phyloP scores from a whole-genome alignment of 2,888 invertebrate species.

The Parnassius apollo region DNA sequence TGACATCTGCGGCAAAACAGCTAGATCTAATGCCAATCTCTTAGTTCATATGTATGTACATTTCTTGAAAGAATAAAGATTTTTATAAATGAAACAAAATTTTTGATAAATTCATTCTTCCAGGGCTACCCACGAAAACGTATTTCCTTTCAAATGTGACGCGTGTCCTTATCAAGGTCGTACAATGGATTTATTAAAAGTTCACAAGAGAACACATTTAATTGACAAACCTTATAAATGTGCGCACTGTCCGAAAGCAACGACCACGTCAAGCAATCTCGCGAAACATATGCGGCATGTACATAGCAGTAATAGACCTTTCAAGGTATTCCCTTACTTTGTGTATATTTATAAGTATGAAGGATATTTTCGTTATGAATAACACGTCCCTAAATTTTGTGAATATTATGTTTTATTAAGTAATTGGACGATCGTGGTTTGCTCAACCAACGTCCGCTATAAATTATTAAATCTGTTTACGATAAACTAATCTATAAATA shows the following conservation, averaged over 20 bases:
- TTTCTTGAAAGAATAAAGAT: conserved; percentile 27
- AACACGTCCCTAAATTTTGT: too few species aligned
- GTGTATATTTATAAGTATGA: background rate
- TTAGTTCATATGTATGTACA: conserved; percentile 65
- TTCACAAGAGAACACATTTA: conserved; percentile 66
- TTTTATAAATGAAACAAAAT: background rate
- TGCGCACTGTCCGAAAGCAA: conserved; percentile 62
- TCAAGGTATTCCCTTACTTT: conserved; percentile 50
- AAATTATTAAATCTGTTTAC: too few species aligned
- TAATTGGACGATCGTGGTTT: too few species aligned
- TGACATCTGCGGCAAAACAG: conserved; percentile 70
- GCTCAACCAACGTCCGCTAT: too few species aligned
- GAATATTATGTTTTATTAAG: too few species aligned
- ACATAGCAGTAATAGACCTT: conserved; percentile 64
- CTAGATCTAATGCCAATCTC: conserved; percentile 63
- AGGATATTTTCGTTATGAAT: too few species aligned
- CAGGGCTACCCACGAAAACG: conserved; percentile 61
- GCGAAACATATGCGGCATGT: conserved; percentile 70
- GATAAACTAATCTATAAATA: too few species aligned
- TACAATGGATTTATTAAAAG: conserved; percentile 65
- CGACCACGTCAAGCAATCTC: conserved; percentile 68
- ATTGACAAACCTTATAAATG: conserved; percentile 69
- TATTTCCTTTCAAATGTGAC: conserved; percentile 71
- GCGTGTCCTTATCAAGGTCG: conserved; percentile 68
- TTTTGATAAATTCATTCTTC: conserved; percentile 14